A percentile compares a stretch with the other conserved stretches of the same genome.
phyloP scores from a whole-genome alignment of 2,113 vertebrate genomes.

The Cariama cristata region DNA sequence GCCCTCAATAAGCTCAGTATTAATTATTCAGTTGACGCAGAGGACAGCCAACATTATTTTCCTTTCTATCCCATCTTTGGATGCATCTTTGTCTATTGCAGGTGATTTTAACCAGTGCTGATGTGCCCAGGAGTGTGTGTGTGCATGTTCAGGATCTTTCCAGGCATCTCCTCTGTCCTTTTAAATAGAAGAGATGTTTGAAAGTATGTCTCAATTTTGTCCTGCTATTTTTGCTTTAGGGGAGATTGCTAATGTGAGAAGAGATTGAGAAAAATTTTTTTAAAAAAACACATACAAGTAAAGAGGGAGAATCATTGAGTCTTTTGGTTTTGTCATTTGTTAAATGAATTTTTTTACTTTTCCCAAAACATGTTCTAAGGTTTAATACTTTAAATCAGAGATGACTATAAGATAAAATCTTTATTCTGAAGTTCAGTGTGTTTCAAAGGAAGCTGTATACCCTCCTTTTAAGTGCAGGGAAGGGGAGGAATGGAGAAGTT shows the following conservation, averaged over 20 bases:
- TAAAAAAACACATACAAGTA: not conserved
- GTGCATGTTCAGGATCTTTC: not conserved
- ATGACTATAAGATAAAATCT: not conserved
- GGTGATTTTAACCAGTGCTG: not conserved
- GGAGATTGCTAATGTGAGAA: not conserved
- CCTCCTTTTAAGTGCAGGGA: not conserved
- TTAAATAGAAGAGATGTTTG: not conserved
- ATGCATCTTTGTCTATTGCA: not conserved
- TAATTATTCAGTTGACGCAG: not conserved
- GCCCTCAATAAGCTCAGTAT: not conserved
- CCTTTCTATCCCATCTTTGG: not conserved
- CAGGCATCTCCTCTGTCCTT: not conserved
- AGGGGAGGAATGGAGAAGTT: not conserved
- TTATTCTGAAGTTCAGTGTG: not conserved
- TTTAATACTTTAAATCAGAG: not conserved
- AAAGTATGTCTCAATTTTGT: not conserved
- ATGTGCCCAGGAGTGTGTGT: not conserved
- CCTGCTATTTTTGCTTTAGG: not conserved
- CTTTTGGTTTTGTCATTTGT: not conserved
- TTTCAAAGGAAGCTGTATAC: not conserved
- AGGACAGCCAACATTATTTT: not conserved
- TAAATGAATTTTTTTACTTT: not conserved
- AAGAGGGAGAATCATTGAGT: not conserved
- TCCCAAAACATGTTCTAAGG: not conserved
- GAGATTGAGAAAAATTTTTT: not conserved